Evolutionary conservation across 2,113 vertebrate species (phyloP).

Genomic region (Phasianus colchicus): DNA sequence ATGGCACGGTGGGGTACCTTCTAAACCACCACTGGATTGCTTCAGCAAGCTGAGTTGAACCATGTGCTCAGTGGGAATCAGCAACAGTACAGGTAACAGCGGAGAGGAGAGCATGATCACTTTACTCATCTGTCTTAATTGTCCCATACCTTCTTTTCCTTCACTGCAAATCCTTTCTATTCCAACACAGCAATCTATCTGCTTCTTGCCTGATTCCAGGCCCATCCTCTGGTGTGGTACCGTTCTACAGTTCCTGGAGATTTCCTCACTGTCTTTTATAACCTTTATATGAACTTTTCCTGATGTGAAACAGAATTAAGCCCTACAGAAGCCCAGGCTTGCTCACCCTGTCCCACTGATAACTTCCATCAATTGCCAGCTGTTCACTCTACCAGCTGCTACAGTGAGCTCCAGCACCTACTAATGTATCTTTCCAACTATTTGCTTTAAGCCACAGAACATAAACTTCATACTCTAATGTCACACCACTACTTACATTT

Average conservation of each 20-base stretch:
- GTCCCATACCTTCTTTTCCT: neutral
- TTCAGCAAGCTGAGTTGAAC: neutral
- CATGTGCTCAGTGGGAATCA: neutral
- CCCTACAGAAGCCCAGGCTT: neutral
- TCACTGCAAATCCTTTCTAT: neutral
- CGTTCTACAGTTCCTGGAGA: neutral
- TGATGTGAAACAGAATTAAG: neutral
- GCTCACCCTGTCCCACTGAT: neutral
- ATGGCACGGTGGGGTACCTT: rapidly evolving
- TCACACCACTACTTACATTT: neutral
- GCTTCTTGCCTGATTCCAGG: neutral
- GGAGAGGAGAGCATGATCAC: neutral
- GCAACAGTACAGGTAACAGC: neutral
- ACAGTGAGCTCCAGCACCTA: neutral
- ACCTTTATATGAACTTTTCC: neutral
- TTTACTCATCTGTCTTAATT: neutral
- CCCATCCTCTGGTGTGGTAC: rapidly evolving
- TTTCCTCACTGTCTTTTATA: neutral
- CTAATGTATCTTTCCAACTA: neutral
- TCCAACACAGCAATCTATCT: neutral
- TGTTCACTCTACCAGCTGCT: neutral
- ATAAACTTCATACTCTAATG: neutral
- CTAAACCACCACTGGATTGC: neutral
- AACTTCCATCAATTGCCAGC: neutral
- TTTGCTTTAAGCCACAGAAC: neutral